Base-by-base conservation (phyloP, 2,113 vertebrate genomes). In the Sturnus vulgaris region DNA sequence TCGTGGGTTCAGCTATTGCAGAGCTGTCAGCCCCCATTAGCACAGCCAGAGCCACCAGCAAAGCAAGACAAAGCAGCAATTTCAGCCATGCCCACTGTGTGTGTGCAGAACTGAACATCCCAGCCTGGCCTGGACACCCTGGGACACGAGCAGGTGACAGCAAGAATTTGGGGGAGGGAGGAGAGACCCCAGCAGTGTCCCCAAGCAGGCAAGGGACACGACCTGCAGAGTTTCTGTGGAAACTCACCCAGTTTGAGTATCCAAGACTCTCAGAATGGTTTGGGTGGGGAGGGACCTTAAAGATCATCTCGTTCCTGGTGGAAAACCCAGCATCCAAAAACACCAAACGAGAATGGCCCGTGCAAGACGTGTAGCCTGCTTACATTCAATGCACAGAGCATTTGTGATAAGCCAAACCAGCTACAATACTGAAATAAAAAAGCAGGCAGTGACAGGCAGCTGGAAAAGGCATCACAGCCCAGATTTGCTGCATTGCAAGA, bases 11-110 rank as follows among this genome's bases (percentile, higher is more conserved):
- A 90, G 96, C 95, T 82, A 87, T 91, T 96, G 87, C 95, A 96
- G 78, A 94, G 80, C 97, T 94, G 95, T 69, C 97, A 91, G 97
- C 95, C 97, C 97, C 93, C 90, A 81, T 96, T 79, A 97, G 91
- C 25, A 96, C 77, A 66, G 91, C 96, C 61, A 46, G 25, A 72
- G 65, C 88, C 76, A 60, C 12, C 1, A 59, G 40, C 85, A 79
- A 64, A 78, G 81, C 88, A 22, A 82, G 96, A 92, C 80, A 95
- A 83, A 94, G 5, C 88, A 78, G 93, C 94, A 57, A 39, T 71
- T 84, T 52, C 96, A 71, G 53, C 72, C 73, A 44, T 39, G 64
- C 44, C 88, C 24, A 4, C 1, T 8, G 90, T 15, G 72, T 0
- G 22, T 28, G 50, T 27, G 50, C 50, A 52, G 50, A 28, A 10